phyloP scores from a whole-genome alignment of 2,113 vertebrate genomes.

The Elephas maximus region DNA sequence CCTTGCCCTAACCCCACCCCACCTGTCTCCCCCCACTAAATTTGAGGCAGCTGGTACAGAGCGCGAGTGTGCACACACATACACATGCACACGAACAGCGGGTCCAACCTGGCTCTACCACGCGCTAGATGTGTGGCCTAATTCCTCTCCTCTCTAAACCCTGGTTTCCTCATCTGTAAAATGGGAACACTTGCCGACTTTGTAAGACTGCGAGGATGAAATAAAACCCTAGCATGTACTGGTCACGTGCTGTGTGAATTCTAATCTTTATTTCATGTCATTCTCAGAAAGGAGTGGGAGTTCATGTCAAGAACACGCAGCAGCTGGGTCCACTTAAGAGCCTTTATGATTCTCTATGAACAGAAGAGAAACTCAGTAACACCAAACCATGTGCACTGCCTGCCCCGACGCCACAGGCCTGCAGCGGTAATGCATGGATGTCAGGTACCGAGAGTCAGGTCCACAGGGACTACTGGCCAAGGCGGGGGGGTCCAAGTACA shows the following conservation, averaged over 20 bases:
- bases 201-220: background rate
- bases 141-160: background rate
- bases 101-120: too few species aligned
- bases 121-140: background rate
- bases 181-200: background rate
- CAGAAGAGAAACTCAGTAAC: background rate
- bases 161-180: background rate
- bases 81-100: background rate
- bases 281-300: background rate
- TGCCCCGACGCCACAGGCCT: background rate
- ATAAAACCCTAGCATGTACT: background rate
- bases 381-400: background rate
- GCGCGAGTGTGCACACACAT: background rate
- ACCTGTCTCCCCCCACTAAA: background rate
- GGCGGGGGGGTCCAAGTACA: background rate
- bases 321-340: background rate
- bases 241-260: background rate
- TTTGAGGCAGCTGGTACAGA: background rate
- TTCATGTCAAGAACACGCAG: background rate
- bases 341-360: background rate
- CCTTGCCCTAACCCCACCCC: background rate
- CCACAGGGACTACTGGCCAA: background rate
- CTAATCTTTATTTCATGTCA: background rate
- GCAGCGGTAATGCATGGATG: fast-evolving
- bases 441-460: background rate